These are phyloP conservation scores for Microplitis manilae DNA, from an alignment of 2,888 invertebrate species.

Conservation along the genomic window DNA sequence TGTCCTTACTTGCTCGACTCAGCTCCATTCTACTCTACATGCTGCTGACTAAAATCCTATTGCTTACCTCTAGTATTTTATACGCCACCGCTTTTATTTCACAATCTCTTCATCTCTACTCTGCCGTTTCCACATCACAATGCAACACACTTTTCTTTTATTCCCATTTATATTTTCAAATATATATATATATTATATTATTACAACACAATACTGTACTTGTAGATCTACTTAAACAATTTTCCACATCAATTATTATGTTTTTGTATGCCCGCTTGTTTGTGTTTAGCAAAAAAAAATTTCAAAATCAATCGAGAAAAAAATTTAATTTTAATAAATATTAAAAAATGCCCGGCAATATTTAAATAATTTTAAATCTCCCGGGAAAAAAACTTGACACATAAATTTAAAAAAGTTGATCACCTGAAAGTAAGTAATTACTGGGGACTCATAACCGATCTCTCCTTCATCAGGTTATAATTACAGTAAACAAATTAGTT, in stretches of 20 bases:
- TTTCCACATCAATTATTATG: constrained; percentile 16
- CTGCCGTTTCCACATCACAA: constrained; percentile 15
- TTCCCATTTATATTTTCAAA: background rate
- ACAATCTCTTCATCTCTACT: constrained; percentile 33
- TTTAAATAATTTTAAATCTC: too few species aligned
- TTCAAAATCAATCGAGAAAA: too few species aligned
- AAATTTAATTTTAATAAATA: too few species aligned
- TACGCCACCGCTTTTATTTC: constrained; percentile 31
- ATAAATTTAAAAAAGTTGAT: too few species aligned
- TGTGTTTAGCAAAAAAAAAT: background rate
- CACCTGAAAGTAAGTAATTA: too few species aligned
- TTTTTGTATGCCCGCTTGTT: background rate
- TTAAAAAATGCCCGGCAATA: too few species aligned
- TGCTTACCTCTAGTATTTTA: constrained; percentile 14
- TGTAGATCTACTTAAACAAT: constrained; percentile 24
- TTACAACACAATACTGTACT: background rate
- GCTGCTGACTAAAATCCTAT: background rate
- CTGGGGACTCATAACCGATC: too few species aligned
- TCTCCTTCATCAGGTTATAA: background rate
- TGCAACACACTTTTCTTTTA: background rate
- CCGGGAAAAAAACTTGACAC: too few species aligned
- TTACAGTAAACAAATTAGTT: background rate
- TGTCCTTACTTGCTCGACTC: constrained; percentile 33
- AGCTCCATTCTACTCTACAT: constrained; percentile 25
- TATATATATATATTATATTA: too few species aligned